Conservation (phyloP, 2,888 invertebrate genomes). For the Tuta absoluta region DNA sequence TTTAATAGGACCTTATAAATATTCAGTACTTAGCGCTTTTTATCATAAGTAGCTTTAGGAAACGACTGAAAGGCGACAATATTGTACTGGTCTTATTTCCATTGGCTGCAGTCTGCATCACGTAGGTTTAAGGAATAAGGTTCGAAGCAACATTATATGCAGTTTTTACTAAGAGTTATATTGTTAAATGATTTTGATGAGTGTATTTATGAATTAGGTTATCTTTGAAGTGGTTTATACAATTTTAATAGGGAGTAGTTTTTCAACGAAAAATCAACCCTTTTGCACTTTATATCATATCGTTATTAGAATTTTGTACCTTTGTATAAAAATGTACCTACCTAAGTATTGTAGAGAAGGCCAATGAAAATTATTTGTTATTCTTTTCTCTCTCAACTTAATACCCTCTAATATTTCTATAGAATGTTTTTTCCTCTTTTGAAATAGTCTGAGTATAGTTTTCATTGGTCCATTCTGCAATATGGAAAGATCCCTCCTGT, state of each 20-base stretch:
- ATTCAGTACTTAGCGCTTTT: conserved; percentile 61
- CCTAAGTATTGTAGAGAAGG: background rate
- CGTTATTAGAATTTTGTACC: conserved; percentile 14
- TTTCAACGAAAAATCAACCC: conserved; percentile 13
- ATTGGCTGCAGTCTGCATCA: conserved; percentile 54
- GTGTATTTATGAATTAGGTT: conserved; percentile 48
- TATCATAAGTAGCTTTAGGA: conserved; percentile 55
- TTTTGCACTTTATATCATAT: conserved; percentile 6
- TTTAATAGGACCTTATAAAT: too few species aligned
- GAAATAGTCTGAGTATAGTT: background rate
- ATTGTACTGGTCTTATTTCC: conserved; percentile 67
- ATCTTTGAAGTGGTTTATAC: conserved; percentile 15
- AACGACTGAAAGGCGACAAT: conserved; percentile 77
- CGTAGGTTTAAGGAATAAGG: conserved; percentile 41
- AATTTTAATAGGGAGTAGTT: conserved; percentile 5
- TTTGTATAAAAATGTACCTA: conserved; percentile 12
- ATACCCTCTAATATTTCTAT: too few species aligned
- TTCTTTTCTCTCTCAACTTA: too few species aligned
- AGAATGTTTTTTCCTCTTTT: too few species aligned
- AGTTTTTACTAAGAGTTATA: conserved; percentile 49
- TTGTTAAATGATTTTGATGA: conserved; percentile 57
- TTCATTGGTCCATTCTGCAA: background rate
- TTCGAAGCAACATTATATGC: conserved; percentile 34
- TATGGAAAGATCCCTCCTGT: conserved; percentile 48
- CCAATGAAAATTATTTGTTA: background rate